Base-by-base conservation (phyloP, 1,140 invertebrate species). In the Melanaphis sacchari region DNA sequence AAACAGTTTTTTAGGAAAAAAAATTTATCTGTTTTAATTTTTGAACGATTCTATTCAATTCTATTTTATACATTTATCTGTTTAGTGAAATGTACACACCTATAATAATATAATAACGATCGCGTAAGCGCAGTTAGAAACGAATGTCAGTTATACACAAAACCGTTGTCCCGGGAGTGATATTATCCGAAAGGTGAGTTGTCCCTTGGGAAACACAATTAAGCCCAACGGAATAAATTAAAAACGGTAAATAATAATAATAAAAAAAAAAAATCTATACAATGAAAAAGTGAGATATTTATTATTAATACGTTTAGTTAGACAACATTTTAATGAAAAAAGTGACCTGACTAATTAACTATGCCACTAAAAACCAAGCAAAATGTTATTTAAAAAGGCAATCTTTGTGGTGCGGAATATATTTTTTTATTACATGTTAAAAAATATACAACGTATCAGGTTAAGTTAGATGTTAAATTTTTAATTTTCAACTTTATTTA, bases 131-230 rank as follows among this genome's bases (percentile, higher is more conserved):
- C 26, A 41, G 15, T 40, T 85, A 11, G 41, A 26, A 85, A n/a
- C 84, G 26, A 85, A 85, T 85, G 84, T 41, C 84, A 43, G 26
- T 85, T 85, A 85, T 85, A 43, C 9, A 85, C 41, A 85, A 85
- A 90, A 59, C 89, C 38, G 41, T 26, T 59, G 89, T 90, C 89
- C 89, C 89, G 15, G 22, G 89, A 40, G 89, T 38, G 38, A 66
- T 59, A 90, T 90, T 90, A 90, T 90, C 52, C 54, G 54, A 90
- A 90, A 90, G 89, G 89, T 90, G 89, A 90, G 52, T 41, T 41
- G 54, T 38, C 89, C 40, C 54, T 4, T 6, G 36, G 89, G 52
- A 90, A 52, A 31, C 15, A 40, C 54, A 66, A 66, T 90, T 90
- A 90, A 40, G 24, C 38, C 38, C 54, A 31, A 76, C 38, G 26